A percentile compares a stretch with the other conserved stretches of the same genome.
Evolutionary conservation across 2,888 invertebrate species (phyloP).

Genomic region (Morpho deidamia): DNA sequence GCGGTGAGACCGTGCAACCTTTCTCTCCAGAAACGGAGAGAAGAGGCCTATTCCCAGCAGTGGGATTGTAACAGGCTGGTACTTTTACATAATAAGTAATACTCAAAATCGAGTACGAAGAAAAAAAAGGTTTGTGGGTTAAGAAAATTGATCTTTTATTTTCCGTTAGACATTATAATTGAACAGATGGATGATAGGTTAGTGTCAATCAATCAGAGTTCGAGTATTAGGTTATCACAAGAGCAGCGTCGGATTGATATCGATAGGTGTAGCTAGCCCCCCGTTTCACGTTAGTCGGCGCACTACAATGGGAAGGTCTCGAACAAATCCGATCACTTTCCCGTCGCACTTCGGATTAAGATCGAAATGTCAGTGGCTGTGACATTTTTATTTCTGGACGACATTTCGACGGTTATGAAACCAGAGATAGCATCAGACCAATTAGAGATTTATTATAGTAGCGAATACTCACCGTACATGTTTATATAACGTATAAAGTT

Average conservation of each 20-base stretch:
- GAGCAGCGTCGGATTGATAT: neutral
- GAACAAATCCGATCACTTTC: conserved; percentile 62
- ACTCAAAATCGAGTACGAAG: too few species aligned
- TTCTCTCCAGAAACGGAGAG: too few species aligned
- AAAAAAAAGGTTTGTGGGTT: too few species aligned
- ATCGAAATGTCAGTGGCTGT: conserved; percentile 70
- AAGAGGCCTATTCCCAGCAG: too few species aligned
- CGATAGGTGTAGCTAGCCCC: neutral
- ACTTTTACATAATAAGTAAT: too few species aligned
- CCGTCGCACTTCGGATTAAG: conserved; percentile 57
- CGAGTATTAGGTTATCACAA: too few species aligned
- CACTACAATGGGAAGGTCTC: conserved; percentile 24
- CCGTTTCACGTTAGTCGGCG: conserved; percentile 12
- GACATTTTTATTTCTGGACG: conserved; percentile 73
- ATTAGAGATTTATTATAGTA: conserved; percentile 56
- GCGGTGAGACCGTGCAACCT: too few species aligned
- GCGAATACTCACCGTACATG: conserved; percentile 18
- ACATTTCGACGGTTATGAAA: conserved; percentile 66
- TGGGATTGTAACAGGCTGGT: too few species aligned
- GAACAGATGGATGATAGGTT: too few species aligned
- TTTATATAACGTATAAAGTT: conserved; percentile 5
- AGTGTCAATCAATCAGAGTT: too few species aligned
- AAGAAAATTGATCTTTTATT: too few species aligned
- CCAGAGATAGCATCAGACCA: conserved; percentile 62
- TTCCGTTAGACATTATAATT: too few species aligned